Percentiles rank a stretch among this genome's conserved stretches.
phyloP scores from a whole-genome alignment of 2,797 vertebrate species.

The Melanotaenia parkinsoni region DNA sequence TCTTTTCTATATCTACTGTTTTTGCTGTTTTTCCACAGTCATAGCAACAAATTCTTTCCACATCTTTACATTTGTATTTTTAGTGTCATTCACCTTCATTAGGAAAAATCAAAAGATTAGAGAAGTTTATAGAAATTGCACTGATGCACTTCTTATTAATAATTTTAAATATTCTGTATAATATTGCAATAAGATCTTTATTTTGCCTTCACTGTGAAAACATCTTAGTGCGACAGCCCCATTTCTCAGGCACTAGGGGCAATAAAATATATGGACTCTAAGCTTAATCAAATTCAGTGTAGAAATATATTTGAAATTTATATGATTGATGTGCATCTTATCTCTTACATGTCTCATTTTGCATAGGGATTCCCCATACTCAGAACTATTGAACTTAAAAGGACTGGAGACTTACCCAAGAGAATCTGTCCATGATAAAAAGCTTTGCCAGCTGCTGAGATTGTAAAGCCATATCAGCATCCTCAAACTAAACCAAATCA shows the following conservation, averaged over 20 bases:
- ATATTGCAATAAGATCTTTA: neutral
- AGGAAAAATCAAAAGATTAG: too few species aligned
- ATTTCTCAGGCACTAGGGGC: neutral
- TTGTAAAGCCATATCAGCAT: neutral
- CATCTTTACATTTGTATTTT: neutral
- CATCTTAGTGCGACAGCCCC: neutral
- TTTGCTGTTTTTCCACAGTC: neutral
- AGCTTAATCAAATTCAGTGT: neutral
- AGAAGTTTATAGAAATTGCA: too few species aligned
- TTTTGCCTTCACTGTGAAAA: neutral
- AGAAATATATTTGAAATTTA: neutral
- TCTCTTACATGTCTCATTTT: neutral
- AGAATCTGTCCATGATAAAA: neutral
- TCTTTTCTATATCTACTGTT: neutral
- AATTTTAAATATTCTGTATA: neutral
- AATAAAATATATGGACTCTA: neutral
- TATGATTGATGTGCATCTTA: neutral
- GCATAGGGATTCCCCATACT: neutral
- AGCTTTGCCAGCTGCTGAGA: neutral
- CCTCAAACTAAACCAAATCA: constrained; percentile 1
- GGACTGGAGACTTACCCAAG: neutral
- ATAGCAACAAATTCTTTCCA: neutral
- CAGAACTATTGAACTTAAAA: neutral
- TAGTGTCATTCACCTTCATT: too few species aligned
- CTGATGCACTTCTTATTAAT: neutral